Evolutionary conservation across 2,888 invertebrate species (phyloP).

Genomic region (Gymnosoma rotundatum): DNA sequence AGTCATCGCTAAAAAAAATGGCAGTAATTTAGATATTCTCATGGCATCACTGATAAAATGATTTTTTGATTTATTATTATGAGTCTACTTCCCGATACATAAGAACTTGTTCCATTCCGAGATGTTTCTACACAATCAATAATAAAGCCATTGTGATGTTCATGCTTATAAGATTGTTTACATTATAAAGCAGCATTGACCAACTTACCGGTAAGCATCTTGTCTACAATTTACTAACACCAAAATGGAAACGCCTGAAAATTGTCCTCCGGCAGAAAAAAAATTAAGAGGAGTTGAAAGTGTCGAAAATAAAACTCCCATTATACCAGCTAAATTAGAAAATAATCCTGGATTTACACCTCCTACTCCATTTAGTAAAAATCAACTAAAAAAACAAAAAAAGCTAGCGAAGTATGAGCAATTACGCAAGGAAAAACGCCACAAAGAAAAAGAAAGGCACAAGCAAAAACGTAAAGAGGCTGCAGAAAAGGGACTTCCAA

Average conservation of each 20-base stretch:
- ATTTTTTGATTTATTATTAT: no score
- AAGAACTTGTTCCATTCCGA: conserved; percentile 6
- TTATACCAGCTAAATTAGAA: conserved; percentile 48
- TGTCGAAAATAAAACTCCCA: background rate
- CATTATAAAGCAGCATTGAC: background rate
- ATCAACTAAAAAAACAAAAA: conserved; percentile 86
- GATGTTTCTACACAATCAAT: conserved; percentile 31
- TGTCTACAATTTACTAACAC: conserved; percentile 32
- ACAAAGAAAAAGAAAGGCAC: conserved; percentile 86
- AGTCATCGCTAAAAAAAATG: no score
- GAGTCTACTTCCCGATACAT: background rate
- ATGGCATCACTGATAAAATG: no score
- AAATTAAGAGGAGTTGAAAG: conserved; percentile 36
- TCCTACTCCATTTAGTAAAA: conserved; percentile 75
- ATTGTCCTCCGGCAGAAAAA: conserved; percentile 50
- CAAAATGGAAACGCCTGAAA: conserved; percentile 31
- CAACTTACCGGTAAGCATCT: no score
- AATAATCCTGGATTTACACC: conserved; percentile 72
- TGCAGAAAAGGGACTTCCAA: conserved; percentile 87
- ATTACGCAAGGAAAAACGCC: conserved; percentile 84
- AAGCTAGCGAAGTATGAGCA: conserved; percentile 89
- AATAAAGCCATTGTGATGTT: conserved; percentile 59
- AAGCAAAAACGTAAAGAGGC: conserved; percentile 88
- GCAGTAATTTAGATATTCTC: no score
- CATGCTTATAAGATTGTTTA: conserved; percentile 58